Percentiles rank a stretch among this genome's conserved stretches.
These are phyloP conservation scores for Pseudonaja textilis DNA, from an alignment of 2,113 vertebrate genomes.

Conservation along the genomic window DNA sequence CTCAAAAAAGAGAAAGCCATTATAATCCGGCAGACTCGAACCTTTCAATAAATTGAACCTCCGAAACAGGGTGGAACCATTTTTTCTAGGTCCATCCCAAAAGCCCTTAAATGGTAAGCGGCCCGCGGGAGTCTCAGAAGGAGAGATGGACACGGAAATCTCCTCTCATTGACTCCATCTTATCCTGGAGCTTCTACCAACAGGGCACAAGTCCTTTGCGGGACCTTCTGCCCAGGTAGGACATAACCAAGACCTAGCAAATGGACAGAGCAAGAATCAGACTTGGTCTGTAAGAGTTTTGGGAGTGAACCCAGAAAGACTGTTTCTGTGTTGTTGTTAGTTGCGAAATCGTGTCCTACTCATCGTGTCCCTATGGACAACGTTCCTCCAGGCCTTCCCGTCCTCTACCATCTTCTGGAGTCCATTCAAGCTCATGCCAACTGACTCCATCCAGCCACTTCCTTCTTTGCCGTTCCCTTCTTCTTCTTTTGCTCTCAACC, in stretches of 20 bases:
- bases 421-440: too few species aligned
- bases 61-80: not conserved
- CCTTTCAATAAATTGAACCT: not conserved
- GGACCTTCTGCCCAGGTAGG: not conserved
- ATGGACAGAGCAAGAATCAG: not conserved
- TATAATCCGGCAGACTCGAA: too few species aligned
- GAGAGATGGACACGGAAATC: not conserved
- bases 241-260: not conserved
- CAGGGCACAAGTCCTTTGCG: not conserved
- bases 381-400: too few species aligned
- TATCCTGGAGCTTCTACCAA: not conserved
- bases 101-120: not conserved
- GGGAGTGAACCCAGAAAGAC: not conserved
- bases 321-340: not conserved
- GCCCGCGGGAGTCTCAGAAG: not conserved
- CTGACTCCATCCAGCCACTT: too few species aligned
- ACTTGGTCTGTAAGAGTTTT: not conserved
- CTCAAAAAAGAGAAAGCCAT: not conserved
- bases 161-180: not conserved
- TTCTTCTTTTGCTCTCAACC: too few species aligned
- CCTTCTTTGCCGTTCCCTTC: too few species aligned
- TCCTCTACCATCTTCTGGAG: too few species aligned
- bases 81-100: not conserved
- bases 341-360: too few species aligned
- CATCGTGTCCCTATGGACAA: too few species aligned